phyloP scores from a whole-genome alignment of 2,888 invertebrate genomes.

The Branchipolynoe longqiensis region DNA sequence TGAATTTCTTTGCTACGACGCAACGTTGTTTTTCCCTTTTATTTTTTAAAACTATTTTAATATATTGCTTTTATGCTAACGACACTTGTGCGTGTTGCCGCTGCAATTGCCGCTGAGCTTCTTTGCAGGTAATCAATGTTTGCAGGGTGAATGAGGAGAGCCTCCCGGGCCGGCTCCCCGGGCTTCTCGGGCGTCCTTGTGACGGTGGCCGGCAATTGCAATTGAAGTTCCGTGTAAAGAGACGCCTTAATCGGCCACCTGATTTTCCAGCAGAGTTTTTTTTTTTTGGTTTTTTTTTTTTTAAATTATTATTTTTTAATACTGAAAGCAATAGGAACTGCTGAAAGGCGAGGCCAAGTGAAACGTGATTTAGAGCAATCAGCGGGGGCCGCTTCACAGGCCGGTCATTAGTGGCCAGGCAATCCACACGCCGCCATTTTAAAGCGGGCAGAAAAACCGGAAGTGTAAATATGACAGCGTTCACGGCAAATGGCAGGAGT shows the following conservation, averaged over 20 bases:
- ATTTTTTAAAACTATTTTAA: not conserved
- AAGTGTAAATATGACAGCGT: not conserved
- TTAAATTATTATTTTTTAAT: not conserved
- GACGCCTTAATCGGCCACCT: not conserved
- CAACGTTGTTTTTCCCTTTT: not conserved
- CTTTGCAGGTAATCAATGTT: conserved; percentile 35
- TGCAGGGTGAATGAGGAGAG: not conserved
- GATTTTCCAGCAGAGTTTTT: not conserved
- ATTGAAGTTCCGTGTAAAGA: conserved; percentile 37
- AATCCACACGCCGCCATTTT: conserved; percentile 10
- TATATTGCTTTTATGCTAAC: conserved; percentile 13
- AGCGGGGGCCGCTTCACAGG: not conserved
- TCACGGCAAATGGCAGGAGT: not conserved
- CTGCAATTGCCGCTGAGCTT: not conserved
- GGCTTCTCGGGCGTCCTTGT: not conserved
- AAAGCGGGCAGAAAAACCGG: not conserved
- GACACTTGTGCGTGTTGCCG: conserved; percentile 8
- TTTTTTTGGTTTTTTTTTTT: not conserved
- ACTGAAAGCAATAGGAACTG: not conserved
- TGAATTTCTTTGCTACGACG: not conserved
- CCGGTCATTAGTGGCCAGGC: conserved; percentile 11
- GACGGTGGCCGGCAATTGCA: not conserved
- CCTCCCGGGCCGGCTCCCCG: not conserved
- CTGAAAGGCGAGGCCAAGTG: not conserved
- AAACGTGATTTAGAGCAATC: conserved; percentile 36